A percentile compares a stretch with the other conserved stretches of the same genome.
phyloP scores from a whole-genome alignment of 2,888 invertebrate genomes.

The Archaeoteleia sp. region DNA sequence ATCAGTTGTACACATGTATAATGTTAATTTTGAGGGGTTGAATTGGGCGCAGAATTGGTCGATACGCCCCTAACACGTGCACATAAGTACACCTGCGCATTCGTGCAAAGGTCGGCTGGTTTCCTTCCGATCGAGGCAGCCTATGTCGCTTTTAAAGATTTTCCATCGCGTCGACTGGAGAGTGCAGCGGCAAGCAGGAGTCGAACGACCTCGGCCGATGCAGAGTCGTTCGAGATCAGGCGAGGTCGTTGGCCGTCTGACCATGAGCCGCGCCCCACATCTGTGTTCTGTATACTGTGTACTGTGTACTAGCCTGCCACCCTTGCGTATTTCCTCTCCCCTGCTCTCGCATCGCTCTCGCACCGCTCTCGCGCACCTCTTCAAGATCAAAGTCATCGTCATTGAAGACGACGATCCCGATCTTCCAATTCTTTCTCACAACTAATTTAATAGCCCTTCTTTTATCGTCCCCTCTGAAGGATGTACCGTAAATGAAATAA shows the following conservation, averaged over 20 bases:
- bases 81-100: conserved; percentile 31
- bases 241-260: conserved; percentile 74
- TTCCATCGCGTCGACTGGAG: conserved; percentile 3
- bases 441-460: too few species aligned
- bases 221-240: conserved; percentile 43
- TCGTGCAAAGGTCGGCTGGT: conserved; percentile 25
- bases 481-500: too few species aligned
- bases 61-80: conserved; percentile 15
- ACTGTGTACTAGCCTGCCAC: conserved; percentile 36
- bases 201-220: conserved; percentile 66
- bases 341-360: conserved; percentile 1
- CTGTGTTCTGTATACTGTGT: conserved; percentile 25
- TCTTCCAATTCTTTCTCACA: too few species aligned
- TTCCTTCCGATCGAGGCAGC: neutral
- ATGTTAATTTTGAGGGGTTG: conserved; percentile 10
- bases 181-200: conserved; percentile 49
- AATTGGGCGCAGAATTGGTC: conserved; percentile 15
- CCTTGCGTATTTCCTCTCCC: conserved; percentile 24
- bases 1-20: neutral
- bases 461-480: too few species aligned
- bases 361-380: conserved; percentile 36
- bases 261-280: conserved; percentile 75
- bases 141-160: conserved; percentile 3
- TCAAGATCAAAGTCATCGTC: conserved; percentile 66
- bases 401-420: conserved; percentile 19